Conservation (phyloP, 2,888 invertebrate genomes). For the Agonum fuliginosum region DNA sequence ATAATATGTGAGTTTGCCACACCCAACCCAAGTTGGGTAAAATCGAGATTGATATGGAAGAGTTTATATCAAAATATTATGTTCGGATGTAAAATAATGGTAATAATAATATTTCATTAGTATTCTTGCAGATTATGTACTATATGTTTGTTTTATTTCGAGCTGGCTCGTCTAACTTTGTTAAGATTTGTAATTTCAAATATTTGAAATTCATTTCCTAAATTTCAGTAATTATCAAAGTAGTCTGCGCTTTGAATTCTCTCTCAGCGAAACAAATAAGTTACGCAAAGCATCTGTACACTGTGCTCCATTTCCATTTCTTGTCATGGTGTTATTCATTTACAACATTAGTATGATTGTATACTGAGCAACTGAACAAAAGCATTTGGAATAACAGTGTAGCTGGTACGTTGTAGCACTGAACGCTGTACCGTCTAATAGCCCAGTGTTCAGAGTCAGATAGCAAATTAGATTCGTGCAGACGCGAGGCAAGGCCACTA, state of each 20-base stretch:
- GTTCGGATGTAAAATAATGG: no score
- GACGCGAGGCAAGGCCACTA: constrained; percentile 22
- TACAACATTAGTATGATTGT: constrained; percentile 55
- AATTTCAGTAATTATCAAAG: constrained; percentile 42
- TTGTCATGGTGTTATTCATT: constrained; percentile 51
- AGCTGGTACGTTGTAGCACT: constrained; percentile 11
- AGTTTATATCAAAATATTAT: no score
- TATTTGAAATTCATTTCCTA: constrained; percentile 40
- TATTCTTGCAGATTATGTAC: no score
- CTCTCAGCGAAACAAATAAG: not conserved
- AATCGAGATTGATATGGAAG: no score
- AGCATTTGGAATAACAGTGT: constrained; percentile 46
- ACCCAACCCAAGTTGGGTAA: no score
- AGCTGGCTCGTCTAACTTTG: no score
- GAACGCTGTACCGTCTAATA: constrained; percentile 24
- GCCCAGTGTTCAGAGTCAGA: constrained; percentile 28
- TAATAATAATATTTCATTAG: no score
- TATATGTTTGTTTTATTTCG: no score
- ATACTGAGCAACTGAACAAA: constrained; percentile 47
- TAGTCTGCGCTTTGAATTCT: constrained; percentile 15
- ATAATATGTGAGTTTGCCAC: no score
- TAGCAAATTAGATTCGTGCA: constrained; percentile 44
- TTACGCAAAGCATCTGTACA: constrained; percentile 34
- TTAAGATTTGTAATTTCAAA: constrained; percentile 26
- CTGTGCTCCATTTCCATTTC: constrained; percentile 52